Conservation (phyloP, 2,888 invertebrate species). For the Macaria notata region DNA sequence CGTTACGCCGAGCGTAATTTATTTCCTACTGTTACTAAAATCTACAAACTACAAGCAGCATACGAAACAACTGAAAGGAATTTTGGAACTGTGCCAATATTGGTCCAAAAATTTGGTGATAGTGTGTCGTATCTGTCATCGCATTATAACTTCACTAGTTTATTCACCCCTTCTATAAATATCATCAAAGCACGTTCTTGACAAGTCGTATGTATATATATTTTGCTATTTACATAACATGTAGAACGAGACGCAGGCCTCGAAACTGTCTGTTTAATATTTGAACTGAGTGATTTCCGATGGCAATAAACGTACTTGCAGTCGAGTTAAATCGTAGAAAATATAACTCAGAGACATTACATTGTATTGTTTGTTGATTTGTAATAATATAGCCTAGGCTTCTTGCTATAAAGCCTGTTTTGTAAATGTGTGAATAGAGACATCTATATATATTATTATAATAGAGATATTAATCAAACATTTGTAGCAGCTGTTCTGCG, state of each 20-base stretch:
- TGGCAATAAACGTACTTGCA: conserved; percentile 58
- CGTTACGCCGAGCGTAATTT: no score
- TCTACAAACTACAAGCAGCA: no score
- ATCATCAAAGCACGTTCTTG: conserved; percentile 32
- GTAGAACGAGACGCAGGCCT: conserved; percentile 25
- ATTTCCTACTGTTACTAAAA: no score
- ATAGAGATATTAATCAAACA: no score
- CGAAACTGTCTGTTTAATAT: conserved; percentile 48
- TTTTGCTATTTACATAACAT: conserved; percentile 18
- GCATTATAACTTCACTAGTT: conserved; percentile 53
- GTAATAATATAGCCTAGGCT: no score
- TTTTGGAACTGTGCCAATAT: conserved; percentile 47
- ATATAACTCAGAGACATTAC: no score
- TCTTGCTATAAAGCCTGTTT: no score
- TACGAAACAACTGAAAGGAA: conserved; percentile 31
- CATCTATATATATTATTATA: no score
- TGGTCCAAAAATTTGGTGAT: conserved; percentile 46
- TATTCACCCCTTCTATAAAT: conserved; percentile 48
- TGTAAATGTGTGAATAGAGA: no score
- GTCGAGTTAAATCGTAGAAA: conserved; percentile 37
- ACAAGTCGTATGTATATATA: conserved; percentile 14
- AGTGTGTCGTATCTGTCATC: conserved; percentile 45
- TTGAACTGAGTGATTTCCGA: conserved; percentile 63
- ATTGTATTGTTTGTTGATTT: no score
- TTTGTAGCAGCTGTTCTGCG: no score